Evolutionary conservation across 2,888 invertebrate genomes (phyloP), one percentile per base, ranked within the genome.

Genomic region (Mesorhabditis sp.): DNA sequence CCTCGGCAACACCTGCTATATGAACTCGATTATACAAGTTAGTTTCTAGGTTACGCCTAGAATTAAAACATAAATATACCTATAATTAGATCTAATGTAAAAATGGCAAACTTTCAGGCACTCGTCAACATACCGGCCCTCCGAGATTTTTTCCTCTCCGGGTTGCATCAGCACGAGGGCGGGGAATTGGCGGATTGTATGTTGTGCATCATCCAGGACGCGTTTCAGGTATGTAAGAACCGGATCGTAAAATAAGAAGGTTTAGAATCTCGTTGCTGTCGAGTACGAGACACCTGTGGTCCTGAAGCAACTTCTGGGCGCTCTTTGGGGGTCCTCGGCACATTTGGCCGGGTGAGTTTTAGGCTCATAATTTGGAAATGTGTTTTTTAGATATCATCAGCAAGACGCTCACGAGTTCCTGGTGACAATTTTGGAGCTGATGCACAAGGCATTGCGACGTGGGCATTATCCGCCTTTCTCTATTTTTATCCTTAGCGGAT

Each of bases 341-440:
- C 93, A 95, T 87, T 65, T 77, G 63, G 67, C 70, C 4, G 70
- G 70, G 43, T 93, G 94, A 86, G 93, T 94, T 86, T n/a, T 7
- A 28, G n/a, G 28, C 6, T n/a, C 13, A 62, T 6, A 62, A 28
- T n/a, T 28, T 62, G n/a, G 67, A 66, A 93, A 95, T 87, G 65
- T 72, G 45, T 73, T 76, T 62, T 77, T 50, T 50, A 50, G 80
- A 28, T 94, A 95, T 86, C 93, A 95, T 86, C 96, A 97, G 86
- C 96, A 97, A 87, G 97, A 98, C 87, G 97, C 97, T 43, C 97
- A 98, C 86, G 97, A 98, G 88, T 97, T 97, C 88, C 94, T 97
- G 86, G 95, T 97, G 77, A 94, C 95, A 58, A 93, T 94, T 0
- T 89, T 97, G 58, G 69, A 72, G 67, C 70, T 80, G 67, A 65